Evolutionary conservation across 2,888 invertebrate genomes (phyloP).

Genomic region (Drosophila kanekoi): DNA sequence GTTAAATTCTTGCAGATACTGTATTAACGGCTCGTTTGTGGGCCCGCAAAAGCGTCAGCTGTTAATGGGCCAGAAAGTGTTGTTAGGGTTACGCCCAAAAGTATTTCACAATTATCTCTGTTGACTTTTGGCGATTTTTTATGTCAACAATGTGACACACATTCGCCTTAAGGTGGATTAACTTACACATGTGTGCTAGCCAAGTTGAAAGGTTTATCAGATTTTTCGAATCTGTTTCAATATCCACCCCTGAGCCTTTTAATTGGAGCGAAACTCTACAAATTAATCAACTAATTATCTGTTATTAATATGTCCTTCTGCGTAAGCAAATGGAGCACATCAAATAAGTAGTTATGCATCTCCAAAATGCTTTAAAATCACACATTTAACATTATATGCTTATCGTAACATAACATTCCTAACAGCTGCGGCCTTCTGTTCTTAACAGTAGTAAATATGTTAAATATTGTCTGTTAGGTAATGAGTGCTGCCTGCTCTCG

Average conservation of each 20-base stretch:
- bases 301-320: too few relatives aligned
- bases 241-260: not conserved
- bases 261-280: not conserved
- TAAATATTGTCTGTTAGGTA: too few relatives aligned
- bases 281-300: too few relatives aligned
- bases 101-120: slow-evolving; percentile 47
- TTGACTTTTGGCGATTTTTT: slow-evolving; percentile 22
- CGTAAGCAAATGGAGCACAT: too few relatives aligned
- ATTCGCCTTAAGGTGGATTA: not conserved
- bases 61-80: slow-evolving; percentile 52
- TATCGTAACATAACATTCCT: too few relatives aligned
- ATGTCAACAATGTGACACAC: slow-evolving; percentile 5
- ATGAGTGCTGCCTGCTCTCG: too few relatives aligned
- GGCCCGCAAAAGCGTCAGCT: slow-evolving; percentile 36
- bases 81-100: slow-evolving; percentile 35
- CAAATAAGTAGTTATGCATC: too few relatives aligned
- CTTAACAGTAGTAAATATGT: too few relatives aligned
- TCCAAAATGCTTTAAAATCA: too few relatives aligned
- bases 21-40: slow-evolving; percentile 59
- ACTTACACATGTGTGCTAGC: too few relatives aligned
- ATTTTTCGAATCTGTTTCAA: not conserved
- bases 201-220: not conserved
- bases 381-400: too few relatives aligned
- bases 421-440: too few relatives aligned
- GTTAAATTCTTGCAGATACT: slow-evolving; percentile 12